A percentile compares a stretch with the other conserved stretches of the same genome.
phyloP scores from a whole-genome alignment of 2,113 vertebrate genomes.

The Elgaria multicarinata region DNA sequence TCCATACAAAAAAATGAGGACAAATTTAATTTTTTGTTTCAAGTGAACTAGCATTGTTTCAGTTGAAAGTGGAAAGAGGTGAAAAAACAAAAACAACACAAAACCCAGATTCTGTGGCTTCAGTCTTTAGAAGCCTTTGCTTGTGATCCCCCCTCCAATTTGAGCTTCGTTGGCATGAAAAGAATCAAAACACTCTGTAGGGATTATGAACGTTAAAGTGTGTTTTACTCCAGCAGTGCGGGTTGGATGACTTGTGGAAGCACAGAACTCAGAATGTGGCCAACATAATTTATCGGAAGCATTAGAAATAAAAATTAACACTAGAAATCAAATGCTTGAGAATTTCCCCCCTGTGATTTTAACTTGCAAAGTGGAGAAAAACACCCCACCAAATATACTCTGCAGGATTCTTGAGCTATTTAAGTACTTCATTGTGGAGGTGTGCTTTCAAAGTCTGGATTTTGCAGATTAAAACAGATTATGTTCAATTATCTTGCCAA shows the following conservation, averaged over 20 bases:
- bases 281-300: slow-evolving; percentile 63
- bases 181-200: slow-evolving; percentile 65
- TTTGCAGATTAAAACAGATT: slow-evolving; percentile 40
- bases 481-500: slow-evolving; percentile 34
- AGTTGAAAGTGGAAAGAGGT: slow-evolving; percentile 56
- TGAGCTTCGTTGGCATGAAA: slow-evolving; percentile 66
- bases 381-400: not conserved
- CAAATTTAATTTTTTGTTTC: slow-evolving; percentile 63
- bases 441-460: slow-evolving; percentile 15
- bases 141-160: slow-evolving; percentile 38
- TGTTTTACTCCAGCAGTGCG: slow-evolving; percentile 57
- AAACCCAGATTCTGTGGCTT: slow-evolving; percentile 55
- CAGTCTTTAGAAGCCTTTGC: slow-evolving; percentile 60
- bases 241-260: slow-evolving; percentile 56
- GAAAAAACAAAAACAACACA: not conserved
- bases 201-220: slow-evolving; percentile 67
- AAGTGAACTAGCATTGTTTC: slow-evolving; percentile 59
- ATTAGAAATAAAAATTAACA: slow-evolving; percentile 68
- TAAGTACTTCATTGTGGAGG: slow-evolving; percentile 36
- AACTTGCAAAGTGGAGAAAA: slow-evolving; percentile 26
- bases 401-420: slow-evolving; percentile 23
- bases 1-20: slow-evolving; percentile 45
- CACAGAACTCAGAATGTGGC: slow-evolving; percentile 55
- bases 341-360: slow-evolving; percentile 9
- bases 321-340: slow-evolving; percentile 54